Conservation (phyloP, 2,113 vertebrate genomes). For the Pseudopipra pipra region DNA sequence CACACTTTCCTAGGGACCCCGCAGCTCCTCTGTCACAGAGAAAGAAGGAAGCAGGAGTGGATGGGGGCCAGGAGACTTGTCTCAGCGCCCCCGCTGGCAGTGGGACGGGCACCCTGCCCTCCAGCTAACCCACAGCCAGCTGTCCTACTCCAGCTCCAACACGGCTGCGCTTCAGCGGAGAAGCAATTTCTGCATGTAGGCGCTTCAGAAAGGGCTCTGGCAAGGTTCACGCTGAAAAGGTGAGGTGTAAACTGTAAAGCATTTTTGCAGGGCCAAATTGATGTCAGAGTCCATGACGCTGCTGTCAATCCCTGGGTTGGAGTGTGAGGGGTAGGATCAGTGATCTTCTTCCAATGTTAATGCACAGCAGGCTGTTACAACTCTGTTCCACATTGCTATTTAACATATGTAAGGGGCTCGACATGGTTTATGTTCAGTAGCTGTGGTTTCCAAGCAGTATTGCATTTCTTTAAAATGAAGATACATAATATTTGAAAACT, state of each 20-base stretch:
- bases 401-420: not conserved
- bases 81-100: not conserved
- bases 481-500: slow-evolving; percentile 13
- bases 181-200: not conserved
- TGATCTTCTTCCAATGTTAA: not conserved
- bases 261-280: not conserved
- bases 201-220: not conserved
- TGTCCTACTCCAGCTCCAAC: not conserved
- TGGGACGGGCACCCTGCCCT: not conserved
- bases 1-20: not conserved
- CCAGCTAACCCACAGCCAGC: not conserved
- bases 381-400: not conserved
- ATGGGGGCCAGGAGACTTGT: not conserved
- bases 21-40: not conserved
- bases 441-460: slow-evolving; percentile 44
- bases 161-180: accelerated
- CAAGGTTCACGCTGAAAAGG: not conserved
- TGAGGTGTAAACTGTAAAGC: not conserved
- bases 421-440: not conserved
- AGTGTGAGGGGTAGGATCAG: not conserved
- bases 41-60: not conserved
- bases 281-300: not conserved
- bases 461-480: slow-evolving; percentile 23
- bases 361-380: not conserved
- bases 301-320: not conserved